Conservation (phyloP, 2,888 invertebrate species). For the Tiliacea aurago region DNA sequence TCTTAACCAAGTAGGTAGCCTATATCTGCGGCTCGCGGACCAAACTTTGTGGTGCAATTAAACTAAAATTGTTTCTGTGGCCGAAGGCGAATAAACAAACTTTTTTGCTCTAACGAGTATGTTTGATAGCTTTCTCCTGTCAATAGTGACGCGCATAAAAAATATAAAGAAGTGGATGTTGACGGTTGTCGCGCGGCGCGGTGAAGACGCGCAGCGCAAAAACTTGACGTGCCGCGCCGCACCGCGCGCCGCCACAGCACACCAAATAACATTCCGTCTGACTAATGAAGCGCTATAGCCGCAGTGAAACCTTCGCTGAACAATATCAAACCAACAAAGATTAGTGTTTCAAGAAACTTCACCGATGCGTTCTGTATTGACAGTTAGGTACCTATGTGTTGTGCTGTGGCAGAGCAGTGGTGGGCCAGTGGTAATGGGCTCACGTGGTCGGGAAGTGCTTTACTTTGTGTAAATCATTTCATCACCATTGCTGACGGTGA, state of each 20-base stretch:
- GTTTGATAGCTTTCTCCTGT: slow-evolving; percentile 81
- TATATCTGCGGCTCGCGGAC: slow-evolving; percentile 34
- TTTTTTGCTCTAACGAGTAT: slow-evolving; percentile 65
- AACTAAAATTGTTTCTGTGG: slow-evolving; percentile 50
- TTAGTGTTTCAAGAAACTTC: slow-evolving; percentile 50
- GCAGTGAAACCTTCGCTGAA: slow-evolving; percentile 64
- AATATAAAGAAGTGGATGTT: slow-evolving; percentile 71
- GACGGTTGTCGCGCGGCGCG: slow-evolving; percentile 62
- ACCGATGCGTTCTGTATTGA: slow-evolving; percentile 1
- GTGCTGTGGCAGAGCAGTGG: no score
- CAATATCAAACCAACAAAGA: slow-evolving; percentile 42
- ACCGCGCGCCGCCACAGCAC: slow-evolving; percentile 61
- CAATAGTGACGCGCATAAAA: slow-evolving; percentile 77
- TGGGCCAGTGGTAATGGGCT: no score
- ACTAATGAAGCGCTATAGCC: slow-evolving; percentile 79
- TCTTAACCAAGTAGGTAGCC: slow-evolving; percentile 20
- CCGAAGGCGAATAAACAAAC: slow-evolving; percentile 56
- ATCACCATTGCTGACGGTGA: no score
- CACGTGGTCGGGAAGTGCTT: no score
- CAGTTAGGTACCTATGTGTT: not conserved
- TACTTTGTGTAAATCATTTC: no score
- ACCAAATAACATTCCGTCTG: slow-evolving; percentile 81
- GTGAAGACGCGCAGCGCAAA: slow-evolving; percentile 69
- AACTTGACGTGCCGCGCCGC: slow-evolving; percentile 69
- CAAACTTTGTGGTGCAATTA: slow-evolving; percentile 47